Conservation (phyloP, 2,888 invertebrate genomes). For the Oegoconia quadripuncta region DNA sequence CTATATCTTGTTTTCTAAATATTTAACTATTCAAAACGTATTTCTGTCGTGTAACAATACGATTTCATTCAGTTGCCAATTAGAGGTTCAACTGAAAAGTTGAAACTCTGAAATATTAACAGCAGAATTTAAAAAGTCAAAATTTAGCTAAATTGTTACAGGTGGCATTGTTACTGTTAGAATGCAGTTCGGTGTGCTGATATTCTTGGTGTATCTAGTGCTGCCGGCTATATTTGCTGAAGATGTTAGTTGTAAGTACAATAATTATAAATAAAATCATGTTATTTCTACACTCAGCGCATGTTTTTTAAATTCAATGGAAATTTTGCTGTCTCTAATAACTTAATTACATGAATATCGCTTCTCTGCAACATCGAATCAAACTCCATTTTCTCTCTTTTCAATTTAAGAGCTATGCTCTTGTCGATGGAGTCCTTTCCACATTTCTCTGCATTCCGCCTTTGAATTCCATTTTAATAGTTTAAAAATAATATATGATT, state of each 20-base stretch:
- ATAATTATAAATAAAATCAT: too few species aligned
- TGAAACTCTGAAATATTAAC: conserved; percentile 1
- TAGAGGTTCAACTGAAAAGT: conserved; percentile 13
- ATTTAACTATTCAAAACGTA: conserved; percentile 43
- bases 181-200: conserved; percentile 44
- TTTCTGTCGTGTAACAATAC: conserved; percentile 38
- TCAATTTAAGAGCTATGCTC: too few species aligned
- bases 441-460: too few species aligned
- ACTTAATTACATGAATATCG: too few species aligned
- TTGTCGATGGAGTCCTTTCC: too few species aligned
- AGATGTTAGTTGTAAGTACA: conserved; percentile 67
- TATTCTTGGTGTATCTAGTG: conserved; percentile 41
- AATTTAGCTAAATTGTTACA: conserved; percentile 16
- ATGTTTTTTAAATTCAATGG: too few species aligned
- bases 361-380: too few species aligned
- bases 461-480: too few species aligned
- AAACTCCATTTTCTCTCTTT: too few species aligned
- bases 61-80: conserved; percentile 15
- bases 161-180: conserved; percentile 22
- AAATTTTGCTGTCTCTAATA: too few species aligned
- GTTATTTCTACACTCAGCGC: too few species aligned
- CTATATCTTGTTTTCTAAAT: conserved; percentile 57
- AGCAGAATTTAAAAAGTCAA: neutral
- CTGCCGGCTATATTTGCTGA: conserved; percentile 48
- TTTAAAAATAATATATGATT: too few species aligned